Conservation (phyloP, 2,888 invertebrate genomes). For the Meliscaeva auricollis region DNA sequence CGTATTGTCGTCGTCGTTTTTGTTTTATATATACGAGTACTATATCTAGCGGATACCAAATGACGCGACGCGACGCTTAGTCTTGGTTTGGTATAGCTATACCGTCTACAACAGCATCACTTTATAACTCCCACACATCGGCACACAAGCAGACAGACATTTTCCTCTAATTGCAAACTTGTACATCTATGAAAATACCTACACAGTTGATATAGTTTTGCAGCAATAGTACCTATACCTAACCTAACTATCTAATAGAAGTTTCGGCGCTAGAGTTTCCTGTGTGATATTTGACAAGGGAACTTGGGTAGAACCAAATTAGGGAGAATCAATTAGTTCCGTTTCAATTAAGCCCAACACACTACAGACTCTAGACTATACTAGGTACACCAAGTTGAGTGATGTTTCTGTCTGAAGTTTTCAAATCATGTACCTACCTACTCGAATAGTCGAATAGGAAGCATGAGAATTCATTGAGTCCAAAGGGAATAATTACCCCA, state of each 20-base stretch:
- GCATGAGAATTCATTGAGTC: background rate
- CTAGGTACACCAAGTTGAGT: background rate
- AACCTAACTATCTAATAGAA: background rate
- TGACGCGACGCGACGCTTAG: too few relatives aligned
- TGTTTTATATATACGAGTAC: background rate
- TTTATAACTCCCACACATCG: slow-evolving; percentile 15
- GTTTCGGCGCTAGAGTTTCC: slow-evolving; percentile 2
- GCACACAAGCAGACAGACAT: slow-evolving; percentile 16
- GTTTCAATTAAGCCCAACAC: slow-evolving; percentile 52
- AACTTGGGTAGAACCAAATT: slow-evolving; percentile 43
- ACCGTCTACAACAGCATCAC: too few relatives aligned
- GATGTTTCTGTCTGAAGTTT: slow-evolving; percentile 22
- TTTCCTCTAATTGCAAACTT: slow-evolving; percentile 46
- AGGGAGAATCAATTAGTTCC: slow-evolving; percentile 66
- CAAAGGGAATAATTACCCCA: slow-evolving; percentile 21
- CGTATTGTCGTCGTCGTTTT: background rate
- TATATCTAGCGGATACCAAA: background rate
- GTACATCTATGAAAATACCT: background rate
- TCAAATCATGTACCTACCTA: background rate
- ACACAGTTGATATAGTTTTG: background rate
- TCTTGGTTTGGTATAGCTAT: too few relatives aligned
- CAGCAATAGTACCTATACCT: background rate
- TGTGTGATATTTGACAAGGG: slow-evolving; percentile 34
- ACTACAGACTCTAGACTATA: too few relatives aligned
- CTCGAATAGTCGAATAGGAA: background rate